A percentile compares a stretch with the other conserved stretches of the same genome.
Evolutionary conservation across 30 jellyfish, hydroid and myxozoan species (phyloP).

Genomic region (Catostylus mosaicus): DNA sequence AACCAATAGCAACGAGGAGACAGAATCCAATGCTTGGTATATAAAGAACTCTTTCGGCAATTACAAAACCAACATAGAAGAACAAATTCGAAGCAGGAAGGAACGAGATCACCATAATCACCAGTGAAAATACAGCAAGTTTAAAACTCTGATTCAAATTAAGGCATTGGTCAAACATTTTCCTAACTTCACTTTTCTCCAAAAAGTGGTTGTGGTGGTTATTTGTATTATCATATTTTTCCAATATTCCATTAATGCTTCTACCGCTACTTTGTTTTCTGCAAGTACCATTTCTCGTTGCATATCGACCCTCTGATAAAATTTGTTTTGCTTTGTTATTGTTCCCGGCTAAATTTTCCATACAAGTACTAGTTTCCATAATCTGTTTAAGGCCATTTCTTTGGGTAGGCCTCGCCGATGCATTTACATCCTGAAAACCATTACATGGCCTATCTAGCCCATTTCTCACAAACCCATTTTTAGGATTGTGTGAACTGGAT

Average conservation of each 20-base stretch:
- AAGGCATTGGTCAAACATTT: too few relatives aligned
- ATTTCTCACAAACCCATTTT: neutral
- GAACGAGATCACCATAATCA: constrained; percentile 55
- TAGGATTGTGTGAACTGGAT: neutral
- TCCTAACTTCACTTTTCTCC: neutral
- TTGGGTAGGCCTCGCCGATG: too few relatives aligned
- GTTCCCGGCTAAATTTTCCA: too few relatives aligned
- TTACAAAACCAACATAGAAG: constrained; percentile 90
- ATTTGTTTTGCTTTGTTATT: too few relatives aligned
- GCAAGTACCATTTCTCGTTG: neutral
- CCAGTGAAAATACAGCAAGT: constrained; percentile 45
- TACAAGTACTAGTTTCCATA: too few relatives aligned
- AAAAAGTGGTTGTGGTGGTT: too few relatives aligned
- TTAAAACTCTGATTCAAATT: constrained; percentile 1
- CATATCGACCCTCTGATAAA: neutral
- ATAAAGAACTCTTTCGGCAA: constrained; percentile 88
- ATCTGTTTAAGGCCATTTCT: too few relatives aligned
- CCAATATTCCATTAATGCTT: neutral
- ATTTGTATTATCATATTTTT: too few relatives aligned
- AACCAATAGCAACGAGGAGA: constrained; percentile 72
- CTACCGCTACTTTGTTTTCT: neutral
- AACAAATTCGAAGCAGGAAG: constrained; percentile 88
- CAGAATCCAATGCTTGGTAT: constrained; percentile 89
- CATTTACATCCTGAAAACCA: too few relatives aligned
- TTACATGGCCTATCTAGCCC: too few relatives aligned